Base-by-base conservation (phyloP, 2,113 vertebrate genomes). In the Myiozetetes cayanensis region DNA sequence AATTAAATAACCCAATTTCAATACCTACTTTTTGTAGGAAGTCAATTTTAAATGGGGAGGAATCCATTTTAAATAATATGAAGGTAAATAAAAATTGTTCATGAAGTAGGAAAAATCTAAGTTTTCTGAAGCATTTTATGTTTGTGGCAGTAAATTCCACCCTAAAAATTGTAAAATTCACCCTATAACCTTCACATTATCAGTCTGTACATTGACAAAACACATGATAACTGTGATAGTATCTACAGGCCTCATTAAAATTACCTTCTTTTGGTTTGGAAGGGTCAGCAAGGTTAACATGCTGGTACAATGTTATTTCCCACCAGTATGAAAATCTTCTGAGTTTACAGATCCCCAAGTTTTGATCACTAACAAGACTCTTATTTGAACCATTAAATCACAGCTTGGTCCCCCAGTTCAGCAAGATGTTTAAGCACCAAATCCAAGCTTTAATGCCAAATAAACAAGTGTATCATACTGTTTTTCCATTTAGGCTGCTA, bases 381-480 rank as follows among this genome's bases (percentile, higher is more conserved):
- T 85, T 87, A 79, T n/a, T 77, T 87, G 76, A 85, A 44, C 76
- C n/a, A 87, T 89, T 92, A 94, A 85, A 58, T 78, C 87, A 89
- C 89, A 91, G 77, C 62, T 82, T 67, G 89, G 8, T 8, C 37
- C 56, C 53, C 66, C 62, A 82, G 7, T 94, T 94, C 62, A 87
- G 66, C 49, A 87, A 83, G 44, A 79, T 58, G 74, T 44, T 82
- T 85, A 87, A 90, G 65, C 66, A 85, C 41, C 0, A 3, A 68
- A 91, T 87, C 17, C 0, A 0, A 90, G 76, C n/a, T 92, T 90
- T 89, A 90, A 78, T 87, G 91, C 8, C 87, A 82, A 94, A 92
- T 92, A 95, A 95, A 95, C 73, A 92, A 91, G 91, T 0, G 0
- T 68, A 73, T 94, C 56, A 66, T 49, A 68, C 39, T 68, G 89